These are phyloP conservation scores for Deilephila porcellus DNA, from an alignment of 2,888 invertebrate species.

Conservation along the genomic window DNA sequence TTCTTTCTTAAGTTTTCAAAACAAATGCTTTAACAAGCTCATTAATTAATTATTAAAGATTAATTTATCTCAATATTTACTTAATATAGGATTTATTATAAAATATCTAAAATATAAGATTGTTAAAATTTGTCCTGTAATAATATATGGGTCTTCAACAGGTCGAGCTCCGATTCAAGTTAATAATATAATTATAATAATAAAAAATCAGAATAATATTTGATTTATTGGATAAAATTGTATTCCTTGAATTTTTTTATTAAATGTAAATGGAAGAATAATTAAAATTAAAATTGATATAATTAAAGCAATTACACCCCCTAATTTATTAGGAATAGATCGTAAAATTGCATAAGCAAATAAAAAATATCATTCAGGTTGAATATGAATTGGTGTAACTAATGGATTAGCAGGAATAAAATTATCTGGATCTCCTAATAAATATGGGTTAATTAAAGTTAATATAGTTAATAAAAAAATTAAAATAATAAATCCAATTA, in stretches of 20 bases:
- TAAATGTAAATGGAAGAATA: constrained; percentile 84
- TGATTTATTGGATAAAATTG: constrained; percentile 86
- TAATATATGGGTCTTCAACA: constrained; percentile 87
- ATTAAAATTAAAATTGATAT: constrained; percentile 88
- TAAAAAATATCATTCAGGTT: constrained; percentile 94
- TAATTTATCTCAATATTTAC: constrained; percentile 83
- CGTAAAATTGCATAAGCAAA: constrained; percentile 93
- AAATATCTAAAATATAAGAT: constrained; percentile 85
- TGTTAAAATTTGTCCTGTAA: constrained; percentile 86
- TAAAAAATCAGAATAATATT: constrained; percentile 85
- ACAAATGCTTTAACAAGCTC: constrained; percentile 88
- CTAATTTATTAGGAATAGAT: constrained; percentile 91
- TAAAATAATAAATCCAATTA: constrained; percentile 85
- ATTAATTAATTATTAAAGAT: constrained; percentile 80
- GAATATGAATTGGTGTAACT: constrained; percentile 90
- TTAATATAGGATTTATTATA: constrained; percentile 79
- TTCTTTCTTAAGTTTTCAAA: constrained; percentile 89
- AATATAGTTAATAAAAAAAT: constrained; percentile 80
- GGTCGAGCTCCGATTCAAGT: constrained; percentile 90
- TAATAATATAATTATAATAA: constrained; percentile 84
- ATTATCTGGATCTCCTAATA: constrained; percentile 89
- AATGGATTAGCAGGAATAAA: constrained; percentile 88
- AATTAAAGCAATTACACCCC: constrained; percentile 88
- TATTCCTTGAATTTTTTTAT: constrained; percentile 84
- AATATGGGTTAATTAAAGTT: constrained; percentile 83